Evolutionary conservation across 2,797 vertebrate species (phyloP), one percentile per base, ranked within the genome.

Genomic region (Diplodus puntazzo): DNA sequence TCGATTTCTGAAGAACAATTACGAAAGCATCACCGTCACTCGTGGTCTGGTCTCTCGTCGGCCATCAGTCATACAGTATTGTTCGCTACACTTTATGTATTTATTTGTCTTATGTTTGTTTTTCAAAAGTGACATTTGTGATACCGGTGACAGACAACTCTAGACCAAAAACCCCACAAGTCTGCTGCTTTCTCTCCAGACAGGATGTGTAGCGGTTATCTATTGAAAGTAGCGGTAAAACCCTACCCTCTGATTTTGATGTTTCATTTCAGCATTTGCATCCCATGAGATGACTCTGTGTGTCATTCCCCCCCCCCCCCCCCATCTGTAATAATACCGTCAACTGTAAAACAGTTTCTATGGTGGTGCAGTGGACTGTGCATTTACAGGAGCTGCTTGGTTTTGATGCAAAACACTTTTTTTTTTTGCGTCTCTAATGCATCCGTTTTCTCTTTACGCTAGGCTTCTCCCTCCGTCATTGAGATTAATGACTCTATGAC

Each of bases 181-280:
- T 84, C 84, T 92, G 82, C 88, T 86, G 86, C 89, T 91, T 91
- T 94, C 92, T 90, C 88, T 93, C 89, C 88, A 94, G 90, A 95
- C 94, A 93, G 94, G 93, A 95, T 93, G 92, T 85, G 69, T 83
- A 82, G 93, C 57, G 93, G 92, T 94, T 94, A 88, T 87, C 86
- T 92, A 90, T 88, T 93, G 93, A 95, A 94, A 94, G 93, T 93
- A 87, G 91, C 66, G 91, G 93, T 94, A 87, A 91, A 95, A 92
- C 87, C 88, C 75, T 87, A 81, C 77, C 80, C 80, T 90, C 87
- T 83, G 84, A 85, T 91, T 92, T 89, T 93, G 81, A 89, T 87
- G 88, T 93, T 93, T 92, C 91, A 88, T 90, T 92, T 94, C 86
- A 91, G 69, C 88, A 91, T 90, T 90, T 91, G 81, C 68, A 86